These are phyloP conservation scores for Sternotherus odoratus DNA, from an alignment of 2,797 vertebrate species.

Conservation along the genomic window DNA sequence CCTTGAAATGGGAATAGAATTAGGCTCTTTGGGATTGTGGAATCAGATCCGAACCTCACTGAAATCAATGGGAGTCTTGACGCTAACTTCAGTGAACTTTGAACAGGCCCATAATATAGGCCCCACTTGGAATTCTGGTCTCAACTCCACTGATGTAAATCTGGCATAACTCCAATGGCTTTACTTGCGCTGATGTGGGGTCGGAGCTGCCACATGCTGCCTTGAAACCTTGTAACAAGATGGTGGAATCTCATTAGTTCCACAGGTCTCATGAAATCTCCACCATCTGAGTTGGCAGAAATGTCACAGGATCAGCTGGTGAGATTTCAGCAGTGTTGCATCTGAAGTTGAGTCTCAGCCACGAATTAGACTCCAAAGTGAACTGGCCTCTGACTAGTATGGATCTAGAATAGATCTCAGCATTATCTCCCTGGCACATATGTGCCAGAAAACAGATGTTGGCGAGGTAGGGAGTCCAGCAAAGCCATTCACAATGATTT, in stretches of 20 bases:
- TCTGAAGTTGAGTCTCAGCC: neutral
- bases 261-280: neutral
- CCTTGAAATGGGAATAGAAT: neutral
- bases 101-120: neutral
- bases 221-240: neutral
- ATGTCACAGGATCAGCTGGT: neutral
- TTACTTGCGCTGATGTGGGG: neutral
- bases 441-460: neutral
- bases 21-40: neutral
- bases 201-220: neutral
- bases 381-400: neutral
- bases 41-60: neutral
- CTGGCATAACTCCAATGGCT: neutral
- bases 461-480: neutral
- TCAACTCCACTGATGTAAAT: neutral
- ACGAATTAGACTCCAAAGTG: neutral
- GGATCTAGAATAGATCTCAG: neutral
- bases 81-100: neutral
- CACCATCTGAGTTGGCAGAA: neutral
- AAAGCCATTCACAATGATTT: neutral
- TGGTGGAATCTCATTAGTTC: neutral
- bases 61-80: neutral
- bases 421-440: neutral
- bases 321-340: neutral
- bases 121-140: neutral